Base-by-base conservation (phyloP, 2,113 vertebrate genomes). In the Pao palembangensis region DNA sequence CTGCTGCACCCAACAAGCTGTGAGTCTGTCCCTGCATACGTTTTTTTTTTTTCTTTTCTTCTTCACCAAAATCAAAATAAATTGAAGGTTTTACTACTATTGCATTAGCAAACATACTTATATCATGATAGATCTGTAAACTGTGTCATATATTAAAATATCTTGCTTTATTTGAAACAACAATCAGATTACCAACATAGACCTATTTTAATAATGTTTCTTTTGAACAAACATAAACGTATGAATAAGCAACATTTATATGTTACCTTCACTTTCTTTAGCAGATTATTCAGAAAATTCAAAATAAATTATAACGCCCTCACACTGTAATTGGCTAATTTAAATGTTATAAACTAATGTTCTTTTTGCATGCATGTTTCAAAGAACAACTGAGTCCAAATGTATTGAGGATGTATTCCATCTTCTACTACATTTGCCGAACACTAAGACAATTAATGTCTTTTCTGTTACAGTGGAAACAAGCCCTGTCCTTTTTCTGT, bases 1-100 rank as follows among this genome's bases (percentile, higher is more conserved):
- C 25, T 85, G 87, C 64, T 95, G 93, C 11, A 41, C 85, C 0
- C 13, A 69, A 2, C 79, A 85, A 0, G 91, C 83, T 60, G 93
- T 95, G 84, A 92, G 87, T 83, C n/a, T 49, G n/a, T 16, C n/a
- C 44, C n/a, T 43, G 14, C 41, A 15, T 13, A 23, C 21, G 21
- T 43, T 11, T 3, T 43, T 43, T 43, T 12, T 42, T 5, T 25
- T 2, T 25, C 5, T 5, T 25, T 25, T 25, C 5, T 5, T 1
- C 25, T 4, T 4, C 4, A 28, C 25, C 25, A 28, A 28, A 43
- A 13, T 43, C 41, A 7, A 43, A 13, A 43, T 43, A 44, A 2
- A 12, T 38, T 38, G 10, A 38, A 38, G 34, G 34, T 11, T 12
- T 38, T 10, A 12, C 2, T 38, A 3, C 34, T 38, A 12, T 11